Evolutionary conservation across 2,797 vertebrate species (phyloP).

Genomic region (Acridotheres tristis): DNA sequence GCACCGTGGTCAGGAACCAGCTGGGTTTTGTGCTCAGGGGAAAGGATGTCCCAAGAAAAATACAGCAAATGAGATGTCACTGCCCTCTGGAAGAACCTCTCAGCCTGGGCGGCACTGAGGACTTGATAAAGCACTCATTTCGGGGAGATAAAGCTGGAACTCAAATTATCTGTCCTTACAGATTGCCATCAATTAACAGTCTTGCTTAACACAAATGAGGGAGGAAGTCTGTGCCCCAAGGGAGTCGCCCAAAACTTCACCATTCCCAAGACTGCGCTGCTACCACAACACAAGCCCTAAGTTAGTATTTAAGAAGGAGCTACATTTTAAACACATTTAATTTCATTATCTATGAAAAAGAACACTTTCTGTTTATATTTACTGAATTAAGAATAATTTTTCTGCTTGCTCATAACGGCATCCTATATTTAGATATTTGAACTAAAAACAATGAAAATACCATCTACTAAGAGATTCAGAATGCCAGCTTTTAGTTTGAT

Average conservation of each 20-base stretch:
- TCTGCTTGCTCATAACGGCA: background rate
- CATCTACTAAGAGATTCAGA: background rate
- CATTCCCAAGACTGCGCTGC: background rate
- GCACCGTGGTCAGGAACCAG: fast-evolving
- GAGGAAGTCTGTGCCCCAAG: background rate
- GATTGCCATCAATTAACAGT: background rate
- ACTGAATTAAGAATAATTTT: background rate
- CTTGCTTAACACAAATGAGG: background rate
- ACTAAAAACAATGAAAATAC: background rate
- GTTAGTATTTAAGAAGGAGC: background rate
- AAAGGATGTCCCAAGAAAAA: background rate
- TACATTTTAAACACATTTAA: background rate
- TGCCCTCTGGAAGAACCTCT: background rate
- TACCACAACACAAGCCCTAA: background rate
- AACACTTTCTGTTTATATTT: background rate
- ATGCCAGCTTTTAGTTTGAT: background rate
- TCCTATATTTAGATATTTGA: background rate
- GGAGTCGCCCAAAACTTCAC: background rate
- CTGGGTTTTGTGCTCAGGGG: background rate
- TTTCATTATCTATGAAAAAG: background rate
- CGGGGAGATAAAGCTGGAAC: background rate
- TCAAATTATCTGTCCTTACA: background rate
- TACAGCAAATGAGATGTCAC: background rate
- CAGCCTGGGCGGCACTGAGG: background rate
- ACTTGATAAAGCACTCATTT: background rate